Evolutionary conservation across 2,797 vertebrate genomes (phyloP).

Genomic region (Phaenicophaeus curvirostris): DNA sequence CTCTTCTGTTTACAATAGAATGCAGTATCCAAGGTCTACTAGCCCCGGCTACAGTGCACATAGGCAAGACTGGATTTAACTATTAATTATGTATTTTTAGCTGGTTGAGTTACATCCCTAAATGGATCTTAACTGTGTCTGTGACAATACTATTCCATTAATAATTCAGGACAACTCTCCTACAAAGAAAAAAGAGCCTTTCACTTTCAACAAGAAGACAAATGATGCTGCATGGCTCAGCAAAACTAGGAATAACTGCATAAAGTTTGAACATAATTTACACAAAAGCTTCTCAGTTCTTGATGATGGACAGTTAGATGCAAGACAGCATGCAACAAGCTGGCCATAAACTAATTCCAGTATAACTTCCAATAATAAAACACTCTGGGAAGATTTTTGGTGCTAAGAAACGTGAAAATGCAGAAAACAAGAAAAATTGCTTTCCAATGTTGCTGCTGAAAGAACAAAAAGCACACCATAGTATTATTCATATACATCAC

Average conservation of each 20-base stretch:
- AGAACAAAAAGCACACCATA: not conserved
- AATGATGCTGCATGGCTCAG: not conserved
- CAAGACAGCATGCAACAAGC: not conserved
- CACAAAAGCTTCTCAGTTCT: not conserved
- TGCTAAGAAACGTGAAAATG: not conserved
- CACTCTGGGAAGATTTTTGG: not conserved
- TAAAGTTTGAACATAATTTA: not conserved
- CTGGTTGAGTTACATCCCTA: not conserved
- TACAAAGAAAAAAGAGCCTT: not conserved
- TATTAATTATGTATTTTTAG: not conserved
- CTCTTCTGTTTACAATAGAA: not conserved
- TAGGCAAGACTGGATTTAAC: not conserved
- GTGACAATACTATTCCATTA: not conserved
- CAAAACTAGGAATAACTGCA: not conserved
- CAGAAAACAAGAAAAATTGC: not conserved
- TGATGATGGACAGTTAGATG: not conserved
- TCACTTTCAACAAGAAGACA: not conserved
- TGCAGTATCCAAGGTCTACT: not conserved
- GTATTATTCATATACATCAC: not conserved
- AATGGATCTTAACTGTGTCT: not conserved
- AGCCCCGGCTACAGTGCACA: not conserved
- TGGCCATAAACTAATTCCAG: not conserved
- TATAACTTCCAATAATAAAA: not conserved
- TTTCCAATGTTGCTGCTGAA: not conserved
- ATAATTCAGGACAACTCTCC: not conserved